A percentile compares a stretch with the other conserved stretches of the same genome.
These are phyloP conservation scores for Mirounga angustirostris DNA, from an alignment of 2,113 vertebrate species.

Conservation along the genomic window DNA sequence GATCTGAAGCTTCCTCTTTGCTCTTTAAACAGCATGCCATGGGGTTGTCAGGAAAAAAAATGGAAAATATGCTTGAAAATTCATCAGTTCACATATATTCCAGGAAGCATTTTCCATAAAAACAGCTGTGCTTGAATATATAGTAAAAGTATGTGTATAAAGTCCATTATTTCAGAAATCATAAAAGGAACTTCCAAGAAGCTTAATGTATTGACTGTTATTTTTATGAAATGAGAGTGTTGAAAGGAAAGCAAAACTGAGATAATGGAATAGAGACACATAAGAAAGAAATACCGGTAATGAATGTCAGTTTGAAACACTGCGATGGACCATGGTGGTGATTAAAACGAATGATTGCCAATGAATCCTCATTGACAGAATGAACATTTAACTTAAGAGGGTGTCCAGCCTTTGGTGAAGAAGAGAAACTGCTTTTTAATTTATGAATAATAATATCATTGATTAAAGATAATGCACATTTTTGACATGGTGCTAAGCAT, in stretches of 20 bases:
- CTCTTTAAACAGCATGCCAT: background rate
- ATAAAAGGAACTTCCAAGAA: constrained; percentile 39
- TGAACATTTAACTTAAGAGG: background rate
- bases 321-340: background rate
- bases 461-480: background rate
- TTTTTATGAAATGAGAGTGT: background rate
- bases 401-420: background rate
- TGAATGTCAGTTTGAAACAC: background rate
- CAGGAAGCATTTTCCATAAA: constrained; percentile 8
- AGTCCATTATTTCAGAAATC: constrained; percentile 40
- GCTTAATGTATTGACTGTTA: constrained; percentile 36
- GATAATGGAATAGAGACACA: background rate
- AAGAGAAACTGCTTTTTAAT: background rate
- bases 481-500: background rate
- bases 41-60: background rate
- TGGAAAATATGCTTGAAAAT: background rate
- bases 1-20: background rate
- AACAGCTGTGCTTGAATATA: background rate
- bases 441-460: background rate
- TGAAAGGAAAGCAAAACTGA: background rate
- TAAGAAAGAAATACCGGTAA: background rate
- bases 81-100: background rate
- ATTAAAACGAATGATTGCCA: background rate
- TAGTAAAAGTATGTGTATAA: background rate
- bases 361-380: background rate